Percentiles rank a stretch among this genome's conserved stretches.
These are phyloP conservation scores for Eleginops maclovinus DNA, from an alignment of 2,113 vertebrate genomes.

Conservation along the genomic window DNA sequence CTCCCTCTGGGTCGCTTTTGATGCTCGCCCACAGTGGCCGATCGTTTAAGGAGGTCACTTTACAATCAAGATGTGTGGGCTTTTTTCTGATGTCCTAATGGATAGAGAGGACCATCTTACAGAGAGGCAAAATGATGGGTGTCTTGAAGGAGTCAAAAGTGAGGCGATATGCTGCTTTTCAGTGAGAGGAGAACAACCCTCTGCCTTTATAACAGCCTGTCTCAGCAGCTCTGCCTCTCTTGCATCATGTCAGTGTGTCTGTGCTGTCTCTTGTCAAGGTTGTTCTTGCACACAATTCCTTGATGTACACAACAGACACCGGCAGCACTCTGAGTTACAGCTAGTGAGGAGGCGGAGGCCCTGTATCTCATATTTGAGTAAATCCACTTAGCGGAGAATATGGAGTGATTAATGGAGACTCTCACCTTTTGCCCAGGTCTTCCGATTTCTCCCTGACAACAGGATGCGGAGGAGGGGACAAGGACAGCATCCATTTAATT, in stretches of 20 bases:
- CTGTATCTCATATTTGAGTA: slow-evolving; percentile 67
- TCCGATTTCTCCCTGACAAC: slow-evolving; percentile 95
- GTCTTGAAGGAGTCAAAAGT: slow-evolving; percentile 37
- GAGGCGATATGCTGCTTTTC: slow-evolving; percentile 16
- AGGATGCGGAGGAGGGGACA: slow-evolving; percentile 68
- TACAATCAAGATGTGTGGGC: slow-evolving; percentile 24
- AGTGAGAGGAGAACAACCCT: slow-evolving; percentile 25
- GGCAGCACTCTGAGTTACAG: slow-evolving; percentile 52
- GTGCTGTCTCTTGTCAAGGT: slow-evolving; percentile 74
- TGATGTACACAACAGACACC: slow-evolving; percentile 43
- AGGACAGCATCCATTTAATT: slow-evolving; percentile 66
- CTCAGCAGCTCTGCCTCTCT: slow-evolving; percentile 58
- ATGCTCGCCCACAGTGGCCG: slow-evolving; percentile 28
- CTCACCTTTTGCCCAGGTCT: slow-evolving; percentile 98
- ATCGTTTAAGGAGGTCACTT: slow-evolving; percentile 53
- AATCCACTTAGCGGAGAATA: slow-evolving; percentile 77
- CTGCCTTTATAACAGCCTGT: slow-evolving; percentile 40
- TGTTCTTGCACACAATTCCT: slow-evolving; percentile 52
- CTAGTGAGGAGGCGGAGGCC: slow-evolving; percentile 39
- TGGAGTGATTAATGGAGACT: slow-evolving; percentile 65
- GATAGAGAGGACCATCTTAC: slow-evolving; percentile 14
- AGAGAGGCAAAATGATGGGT: slow-evolving; percentile 20
- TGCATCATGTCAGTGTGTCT: slow-evolving; percentile 38
- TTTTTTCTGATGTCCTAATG: neutral
- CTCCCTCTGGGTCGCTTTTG: slow-evolving; percentile 43